Evolutionary conservation across 2,797 vertebrate species (phyloP).

Genomic region (Luscinia luscinia): DNA sequence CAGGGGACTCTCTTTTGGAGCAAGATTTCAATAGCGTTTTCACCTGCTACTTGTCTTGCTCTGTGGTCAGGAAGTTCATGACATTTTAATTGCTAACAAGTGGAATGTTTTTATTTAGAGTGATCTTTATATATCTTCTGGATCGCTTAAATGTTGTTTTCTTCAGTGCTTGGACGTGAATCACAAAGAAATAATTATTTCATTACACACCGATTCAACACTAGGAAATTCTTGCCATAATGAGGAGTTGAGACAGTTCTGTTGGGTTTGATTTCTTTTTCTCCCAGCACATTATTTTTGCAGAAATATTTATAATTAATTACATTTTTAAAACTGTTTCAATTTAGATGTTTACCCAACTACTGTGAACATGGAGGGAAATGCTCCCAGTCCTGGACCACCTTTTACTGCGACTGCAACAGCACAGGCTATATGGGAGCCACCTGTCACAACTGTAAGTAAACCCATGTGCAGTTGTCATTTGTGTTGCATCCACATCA

Average conservation of each 20-base stretch:
- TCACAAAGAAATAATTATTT: neutral
- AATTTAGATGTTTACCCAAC: slow-evolving; percentile 90
- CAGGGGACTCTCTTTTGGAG: neutral
- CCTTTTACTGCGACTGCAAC: slow-evolving; percentile 91
- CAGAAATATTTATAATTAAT: neutral
- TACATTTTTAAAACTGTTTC: neutral
- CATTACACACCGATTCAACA: neutral
- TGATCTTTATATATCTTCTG: neutral
- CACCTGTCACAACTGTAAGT: slow-evolving; percentile 97
- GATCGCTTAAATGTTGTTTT: neutral
- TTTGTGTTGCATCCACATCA: neutral
- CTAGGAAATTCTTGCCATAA: neutral
- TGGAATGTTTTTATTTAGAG: neutral
- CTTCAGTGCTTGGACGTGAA: neutral
- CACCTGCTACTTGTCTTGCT: neutral
- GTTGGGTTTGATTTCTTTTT: neutral
- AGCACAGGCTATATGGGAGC: slow-evolving; percentile 88
- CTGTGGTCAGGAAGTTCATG: neutral
- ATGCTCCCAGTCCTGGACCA: slow-evolving; percentile 93
- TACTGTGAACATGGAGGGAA: slow-evolving; percentile 92
- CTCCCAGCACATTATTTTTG: neutral
- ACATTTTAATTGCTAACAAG: neutral
- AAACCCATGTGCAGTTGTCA: neutral
- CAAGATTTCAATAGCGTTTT: neutral
- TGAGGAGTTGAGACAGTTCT: neutral